Base-by-base conservation (phyloP, 2,113 vertebrate species). In the Macquaria australasica region DNA sequence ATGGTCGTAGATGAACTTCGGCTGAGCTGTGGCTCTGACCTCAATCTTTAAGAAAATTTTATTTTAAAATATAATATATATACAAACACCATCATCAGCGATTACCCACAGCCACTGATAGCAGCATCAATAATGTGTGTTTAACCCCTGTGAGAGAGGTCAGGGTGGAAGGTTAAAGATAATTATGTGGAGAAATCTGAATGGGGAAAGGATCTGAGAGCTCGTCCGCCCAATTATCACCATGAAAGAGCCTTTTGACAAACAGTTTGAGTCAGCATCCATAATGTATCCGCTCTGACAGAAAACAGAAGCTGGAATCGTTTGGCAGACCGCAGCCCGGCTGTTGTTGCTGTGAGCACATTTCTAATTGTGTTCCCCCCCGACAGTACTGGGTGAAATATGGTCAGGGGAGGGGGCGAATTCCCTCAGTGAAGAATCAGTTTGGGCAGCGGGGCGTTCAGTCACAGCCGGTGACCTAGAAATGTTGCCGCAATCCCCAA, bases 401-500 rank as follows among this genome's bases (percentile, higher is more conserved):
- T 84, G 70, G 72, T 37, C 43, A 50, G 60, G 28, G 71, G 69
- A 56, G 15, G 55, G 18, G 45, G 3, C 63, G 48, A 23, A 74
- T 71, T 83, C 86, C 82, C 86, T 79, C 43, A 79, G 50, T 68
- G 68, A 68, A 72, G 82, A 75, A 64, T 82, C 77, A 37, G 88
- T 89, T 84, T 84, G 73, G 85, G 82, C 86, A 88, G 67, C 28
- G 25, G 68, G 84, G 83, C 69, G 56, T 90, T 89, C 64, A 85
- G 75, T 59, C 88, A 55, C 88, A 88, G 90, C 84, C 88, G 50
- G 82, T 91, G 93, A 94, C 93, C 93, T 88, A 92, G 84, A 93
- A 92, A 91, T 89, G 80, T 84, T 82, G 69, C 88, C 71, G 70
- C 80, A 71, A 84, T 73, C 73, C 56, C 82, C 80, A 81, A 89